A percentile compares a stretch with the other conserved stretches of the same genome.
Evolutionary conservation across 2,113 vertebrate species (phyloP).

Genomic region (Nothoprocta perdicaria): DNA sequence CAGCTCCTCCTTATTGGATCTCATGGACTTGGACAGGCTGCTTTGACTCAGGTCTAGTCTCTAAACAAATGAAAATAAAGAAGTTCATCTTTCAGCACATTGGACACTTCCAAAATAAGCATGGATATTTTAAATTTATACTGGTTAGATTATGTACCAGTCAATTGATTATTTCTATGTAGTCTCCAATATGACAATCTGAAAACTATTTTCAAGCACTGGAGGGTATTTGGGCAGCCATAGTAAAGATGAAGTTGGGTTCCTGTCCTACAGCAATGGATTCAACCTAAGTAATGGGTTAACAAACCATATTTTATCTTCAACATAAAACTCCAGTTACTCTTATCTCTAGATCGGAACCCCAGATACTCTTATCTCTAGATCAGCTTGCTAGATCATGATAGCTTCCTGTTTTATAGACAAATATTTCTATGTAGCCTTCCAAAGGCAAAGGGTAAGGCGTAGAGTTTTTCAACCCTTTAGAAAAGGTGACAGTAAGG

Average conservation of each 20-base stretch:
- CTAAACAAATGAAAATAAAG: not conserved
- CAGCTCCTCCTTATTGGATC: not conserved
- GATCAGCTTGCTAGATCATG: constrained; percentile 25
- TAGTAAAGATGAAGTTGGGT: not conserved
- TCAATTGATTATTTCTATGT: not conserved
- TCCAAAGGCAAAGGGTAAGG: constrained; percentile 67
- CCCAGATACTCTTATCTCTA: constrained; percentile 3
- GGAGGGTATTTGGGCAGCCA: not conserved
- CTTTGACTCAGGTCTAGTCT: not conserved
- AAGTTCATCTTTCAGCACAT: not conserved
- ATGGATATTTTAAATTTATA: not conserved
- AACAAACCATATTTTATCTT: constrained; percentile 12
- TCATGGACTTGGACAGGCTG: not conserved
- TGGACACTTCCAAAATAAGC: not conserved
- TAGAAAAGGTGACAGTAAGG: constrained; percentile 67
- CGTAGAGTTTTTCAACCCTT: constrained; percentile 63
- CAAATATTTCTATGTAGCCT: constrained; percentile 36
- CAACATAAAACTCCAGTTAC: not conserved
- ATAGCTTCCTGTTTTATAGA: constrained; percentile 26
- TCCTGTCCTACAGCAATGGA: not conserved
- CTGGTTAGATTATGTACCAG: not conserved
- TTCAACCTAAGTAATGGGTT: not conserved
- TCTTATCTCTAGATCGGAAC: constrained; percentile 22
- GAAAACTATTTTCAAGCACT: not conserved
- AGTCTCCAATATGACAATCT: not conserved